phyloP scores from a whole-genome alignment of 1,140 invertebrate genomes.

The Armadillidium nasatum region DNA sequence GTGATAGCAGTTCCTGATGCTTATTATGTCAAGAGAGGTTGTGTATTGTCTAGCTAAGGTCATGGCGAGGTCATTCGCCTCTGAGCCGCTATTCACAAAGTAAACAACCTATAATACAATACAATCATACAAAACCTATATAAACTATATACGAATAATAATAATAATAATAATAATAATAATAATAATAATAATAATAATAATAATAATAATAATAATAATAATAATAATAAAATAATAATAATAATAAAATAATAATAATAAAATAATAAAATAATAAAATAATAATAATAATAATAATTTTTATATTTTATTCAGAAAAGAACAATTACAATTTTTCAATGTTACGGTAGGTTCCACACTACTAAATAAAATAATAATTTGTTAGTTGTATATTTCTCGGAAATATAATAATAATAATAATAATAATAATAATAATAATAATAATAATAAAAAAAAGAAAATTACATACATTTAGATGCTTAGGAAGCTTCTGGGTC shows the following conservation, averaged over 20 bases:
- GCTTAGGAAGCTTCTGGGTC: conserved; percentile 70
- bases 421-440: too few relatives aligned
- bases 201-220: conserved; percentile 19
- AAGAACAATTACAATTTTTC: too few relatives aligned
- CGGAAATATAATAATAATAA: too few relatives aligned
- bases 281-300: too few relatives aligned
- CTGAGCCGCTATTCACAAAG: conserved; percentile 92
- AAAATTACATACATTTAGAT: conserved; percentile 70
- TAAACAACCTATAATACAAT: conserved; percentile 77
- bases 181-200: conserved; percentile 23
- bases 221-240: background rate
- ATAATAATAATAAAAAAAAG: too few relatives aligned
- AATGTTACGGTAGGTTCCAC: background rate
- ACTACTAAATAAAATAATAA: too few relatives aligned
- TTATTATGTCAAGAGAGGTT: conserved; percentile 75
- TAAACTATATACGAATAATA: too few relatives aligned
- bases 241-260: background rate
- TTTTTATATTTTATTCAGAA: too few relatives aligned
- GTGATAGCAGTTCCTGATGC: conserved; percentile 82
- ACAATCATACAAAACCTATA: conserved; percentile 27
- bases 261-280: conserved; percentile 31
- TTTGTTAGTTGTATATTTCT: too few relatives aligned
- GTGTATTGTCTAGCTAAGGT: conserved; percentile 80
- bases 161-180: background rate
- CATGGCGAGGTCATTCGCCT: conserved; percentile 92